Evolutionary conservation across 2,797 vertebrate species (phyloP).

Genomic region (Cossypha polioptera): DNA sequence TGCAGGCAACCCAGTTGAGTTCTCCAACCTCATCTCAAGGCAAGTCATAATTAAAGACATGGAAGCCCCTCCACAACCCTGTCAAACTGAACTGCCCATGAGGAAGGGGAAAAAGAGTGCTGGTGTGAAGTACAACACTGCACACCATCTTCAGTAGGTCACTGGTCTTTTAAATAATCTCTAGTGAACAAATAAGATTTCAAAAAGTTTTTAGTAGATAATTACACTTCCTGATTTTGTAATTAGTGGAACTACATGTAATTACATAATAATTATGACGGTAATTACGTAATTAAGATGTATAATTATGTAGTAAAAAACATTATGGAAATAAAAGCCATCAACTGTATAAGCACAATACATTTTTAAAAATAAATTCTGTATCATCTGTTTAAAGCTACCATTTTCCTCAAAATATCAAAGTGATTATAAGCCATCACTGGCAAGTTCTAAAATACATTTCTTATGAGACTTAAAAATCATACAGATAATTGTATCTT

Average conservation of each 20-base stretch:
- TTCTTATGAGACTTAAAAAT: constrained; percentile 62
- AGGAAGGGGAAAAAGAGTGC: background rate
- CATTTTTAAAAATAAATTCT: constrained; percentile 81
- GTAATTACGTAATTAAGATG: constrained; percentile 86
- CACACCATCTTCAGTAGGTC: constrained; percentile 65
- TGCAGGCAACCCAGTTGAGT: background rate
- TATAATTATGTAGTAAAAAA: constrained; percentile 87
- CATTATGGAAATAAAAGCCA: constrained; percentile 85
- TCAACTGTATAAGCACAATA: constrained; percentile 84
- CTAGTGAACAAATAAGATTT: constrained; percentile 80
- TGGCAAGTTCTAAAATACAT: constrained; percentile 68
- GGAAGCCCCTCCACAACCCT: background rate
- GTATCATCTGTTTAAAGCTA: constrained; percentile 78
- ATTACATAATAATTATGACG: constrained; percentile 86
- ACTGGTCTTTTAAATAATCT: constrained; percentile 81
- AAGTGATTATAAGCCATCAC: constrained; percentile 78
- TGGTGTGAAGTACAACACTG: background rate
- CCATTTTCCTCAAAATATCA: constrained; percentile 77
- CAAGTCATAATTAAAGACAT: background rate
- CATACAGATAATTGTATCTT: constrained; percentile 62
- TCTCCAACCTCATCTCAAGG: background rate
- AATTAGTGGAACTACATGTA: constrained; percentile 85
- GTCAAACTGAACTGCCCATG: background rate
- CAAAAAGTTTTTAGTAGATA: constrained; percentile 84
- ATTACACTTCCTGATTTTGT: constrained; percentile 86